Evolutionary conservation across 2,888 invertebrate species (phyloP).

Genomic region (Tribolium freemani): DNA sequence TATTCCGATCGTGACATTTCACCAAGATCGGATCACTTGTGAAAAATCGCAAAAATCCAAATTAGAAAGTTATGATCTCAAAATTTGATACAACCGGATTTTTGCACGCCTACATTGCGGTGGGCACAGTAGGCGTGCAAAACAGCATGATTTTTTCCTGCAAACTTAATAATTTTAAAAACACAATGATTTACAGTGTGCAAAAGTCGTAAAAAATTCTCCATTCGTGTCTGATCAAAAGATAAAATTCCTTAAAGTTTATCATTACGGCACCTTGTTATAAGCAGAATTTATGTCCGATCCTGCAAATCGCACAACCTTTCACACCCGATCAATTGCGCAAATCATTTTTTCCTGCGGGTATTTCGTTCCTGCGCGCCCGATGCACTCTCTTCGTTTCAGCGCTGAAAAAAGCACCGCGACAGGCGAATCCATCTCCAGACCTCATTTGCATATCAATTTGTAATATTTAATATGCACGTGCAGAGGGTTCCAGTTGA

Average conservation of each 20-base stretch:
- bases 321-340: not conserved
- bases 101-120: not conserved
- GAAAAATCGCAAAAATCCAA: not conserved
- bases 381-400: not conserved
- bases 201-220: slow-evolving; percentile 1
- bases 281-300: not conserved
- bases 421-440: slow-evolving; percentile 15
- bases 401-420: not conserved
- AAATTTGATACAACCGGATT: not conserved
- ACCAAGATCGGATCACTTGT: not conserved
- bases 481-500: slow-evolving; percentile 3
- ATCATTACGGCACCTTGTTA: slow-evolving; percentile 3
- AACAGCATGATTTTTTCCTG: too few relatives aligned
- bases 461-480: slow-evolving; percentile 36
- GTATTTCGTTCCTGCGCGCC: too few relatives aligned
- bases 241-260: slow-evolving; percentile 13
- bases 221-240: not conserved
- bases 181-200: not conserved
- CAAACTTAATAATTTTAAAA: too few relatives aligned
- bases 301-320: slow-evolving; percentile 8
- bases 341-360: too few relatives aligned
- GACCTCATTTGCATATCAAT: slow-evolving; percentile 33
- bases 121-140: not conserved
- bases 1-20: not conserved
- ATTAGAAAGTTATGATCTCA: not conserved